Base-by-base conservation (phyloP, 2,113 vertebrate genomes). In the Shinisaurus crocodilurus region DNA sequence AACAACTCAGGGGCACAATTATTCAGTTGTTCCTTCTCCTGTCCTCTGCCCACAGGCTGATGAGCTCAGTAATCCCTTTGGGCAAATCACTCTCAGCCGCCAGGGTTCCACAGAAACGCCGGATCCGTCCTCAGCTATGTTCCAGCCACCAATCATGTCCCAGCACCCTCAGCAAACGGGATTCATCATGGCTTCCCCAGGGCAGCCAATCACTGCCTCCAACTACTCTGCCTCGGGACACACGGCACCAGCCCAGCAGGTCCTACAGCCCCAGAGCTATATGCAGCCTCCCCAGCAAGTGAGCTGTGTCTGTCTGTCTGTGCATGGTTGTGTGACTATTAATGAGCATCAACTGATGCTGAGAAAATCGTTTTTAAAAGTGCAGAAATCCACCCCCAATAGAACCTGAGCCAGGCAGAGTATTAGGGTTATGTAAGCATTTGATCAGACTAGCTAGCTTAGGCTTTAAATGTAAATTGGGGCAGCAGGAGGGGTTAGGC, bases 201-300 rank as follows among this genome's bases (percentile, higher is more conserved):
- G 98, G 90, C 99, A 99, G 95, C 98, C 99, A 92, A 97, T 99
- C 92, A 95, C 98, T 6, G 97, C 98, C 92, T 98, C 98, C 93
- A 99, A 96, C 97, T 99, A 98, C 96, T 98, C 99, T 0, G 96
- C 97, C 91, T 97, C 98, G 60, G 98, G 98, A 95, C 99, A 99
- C 95, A 97, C 98, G 1, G 98, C 98, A 88, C 98, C 98, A 72
- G 95, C 98, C 67, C 99, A 99, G 97, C 97, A 98, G 79, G 98
- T 99, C 94, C 97, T 99, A 96, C 98, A 99, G 95, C 98, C 98
- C 69, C 99, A 99, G 97, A 98, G 98, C 93, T 99, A 99, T 97
- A 98, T 99, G 96, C 99, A 99, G 95, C 97, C 98, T 75, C 98
- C 98, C 92, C 99, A 99, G 91, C 99, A 99, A 97, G 99, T 99